These are phyloP conservation scores for Caenorhabditis sp. DNA, from an alignment of 2,888 invertebrate genomes.

Conservation along the genomic window DNA sequence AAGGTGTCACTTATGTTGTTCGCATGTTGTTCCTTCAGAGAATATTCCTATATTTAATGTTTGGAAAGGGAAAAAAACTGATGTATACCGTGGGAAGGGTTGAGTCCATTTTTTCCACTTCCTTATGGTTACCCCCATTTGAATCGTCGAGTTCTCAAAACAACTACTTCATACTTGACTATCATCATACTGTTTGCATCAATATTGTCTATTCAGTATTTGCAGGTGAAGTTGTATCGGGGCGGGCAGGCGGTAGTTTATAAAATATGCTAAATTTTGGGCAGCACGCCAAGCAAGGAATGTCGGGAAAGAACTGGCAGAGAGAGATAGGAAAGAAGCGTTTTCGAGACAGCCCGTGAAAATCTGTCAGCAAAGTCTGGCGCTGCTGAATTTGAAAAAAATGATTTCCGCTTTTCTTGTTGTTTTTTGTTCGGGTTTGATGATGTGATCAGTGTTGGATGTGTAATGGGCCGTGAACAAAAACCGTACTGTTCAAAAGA, in stretches of 20 bases:
- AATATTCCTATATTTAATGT: slow-evolving; percentile 4
- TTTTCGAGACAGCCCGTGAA: slow-evolving; percentile 41
- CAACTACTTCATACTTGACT: background rate
- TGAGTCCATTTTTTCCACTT: slow-evolving; percentile 11
- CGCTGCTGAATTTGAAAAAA: slow-evolving; percentile 32
- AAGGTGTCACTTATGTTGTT: background rate
- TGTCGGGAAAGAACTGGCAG: slow-evolving; percentile 29
- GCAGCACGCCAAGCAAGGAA: slow-evolving; percentile 27
- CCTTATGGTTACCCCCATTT: slow-evolving; percentile 13
- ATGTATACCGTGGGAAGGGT: slow-evolving; percentile 17
- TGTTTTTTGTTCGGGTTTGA: slow-evolving; percentile 14
- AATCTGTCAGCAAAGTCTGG: slow-evolving; percentile 37
- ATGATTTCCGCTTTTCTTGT: slow-evolving; percentile 54
- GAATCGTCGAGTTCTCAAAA: background rate
- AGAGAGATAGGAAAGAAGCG: background rate
- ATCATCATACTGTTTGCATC: slow-evolving; percentile 18
- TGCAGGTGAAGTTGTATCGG: slow-evolving; percentile 1
- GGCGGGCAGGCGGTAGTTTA: slow-evolving; percentile 41
- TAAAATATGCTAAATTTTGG: slow-evolving; percentile 61
- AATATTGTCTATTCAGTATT: background rate
- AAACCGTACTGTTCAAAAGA: background rate
- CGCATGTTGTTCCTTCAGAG: slow-evolving; percentile 14
- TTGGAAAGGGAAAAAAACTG: background rate
- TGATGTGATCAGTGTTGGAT: slow-evolving; percentile 29
- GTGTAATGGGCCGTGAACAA: slow-evolving; percentile 12